Evolutionary conservation across 2,888 invertebrate species (phyloP), one percentile per base, ranked within the genome.

Genomic region (Heteromyza rotundicornis): DNA sequence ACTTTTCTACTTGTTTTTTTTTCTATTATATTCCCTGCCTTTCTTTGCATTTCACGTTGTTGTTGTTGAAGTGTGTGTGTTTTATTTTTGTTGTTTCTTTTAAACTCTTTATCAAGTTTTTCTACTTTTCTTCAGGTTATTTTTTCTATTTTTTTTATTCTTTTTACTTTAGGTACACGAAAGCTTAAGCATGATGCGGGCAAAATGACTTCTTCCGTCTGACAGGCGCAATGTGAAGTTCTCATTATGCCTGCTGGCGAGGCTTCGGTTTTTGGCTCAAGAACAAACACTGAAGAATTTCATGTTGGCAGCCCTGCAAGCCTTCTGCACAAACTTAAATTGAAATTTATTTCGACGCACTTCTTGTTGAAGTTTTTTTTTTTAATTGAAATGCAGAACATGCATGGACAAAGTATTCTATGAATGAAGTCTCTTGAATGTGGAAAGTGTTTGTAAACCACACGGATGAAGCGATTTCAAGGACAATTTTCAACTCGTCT

Each of bases 31-130:
- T 35, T 49, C 44, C 56, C 54, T 55, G 24, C 22, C 22, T 55
- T 47, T 49, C 44, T 61, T 64, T 49, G 40, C 47, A 51, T 12
- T 19, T 19, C 22, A 35, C 44, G 54, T 27, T 32, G 27, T 5
- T 20, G 23, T 23, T 47, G 47, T 14, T 47, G 14, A 7, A 3
- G 7, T n/a, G n/a, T 3, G 3, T n/a, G 8, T 40, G 40, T 47
- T 40, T 40, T 40, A 40, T 14, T 40, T 40, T 40, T 14, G 40
- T 40, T 40, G 12, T 40, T 40, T 40, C n/a, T 40, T 40, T n/a
- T n/a, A 47, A n/a, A n/a, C n/a, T n/a, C 12, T 17, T 23, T 57
- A 57, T 57, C 57, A 57, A 57, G 57, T 57, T 57, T 57, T 50
- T 47, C 17, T 20, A 14, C 47, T 47, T 47, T 47, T 47, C 47